Conservation (phyloP, 2,113 vertebrate species). For the Bettongia penicillata region DNA sequence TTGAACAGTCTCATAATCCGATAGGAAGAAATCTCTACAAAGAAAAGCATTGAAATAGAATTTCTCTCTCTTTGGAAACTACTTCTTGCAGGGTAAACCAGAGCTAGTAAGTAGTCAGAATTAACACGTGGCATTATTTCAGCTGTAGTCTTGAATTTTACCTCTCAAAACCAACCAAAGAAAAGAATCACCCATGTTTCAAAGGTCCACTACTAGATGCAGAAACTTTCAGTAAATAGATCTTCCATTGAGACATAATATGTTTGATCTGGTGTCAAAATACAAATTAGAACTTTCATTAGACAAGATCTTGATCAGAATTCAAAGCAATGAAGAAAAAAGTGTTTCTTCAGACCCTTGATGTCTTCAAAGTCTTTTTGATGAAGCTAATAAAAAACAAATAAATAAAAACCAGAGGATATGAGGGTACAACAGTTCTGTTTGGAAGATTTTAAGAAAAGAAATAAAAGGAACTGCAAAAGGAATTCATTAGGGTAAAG, state of each 20-base stretch:
- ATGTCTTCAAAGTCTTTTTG: not conserved
- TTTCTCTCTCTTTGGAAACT: not conserved
- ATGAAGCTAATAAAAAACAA: not conserved
- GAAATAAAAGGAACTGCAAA: not conserved
- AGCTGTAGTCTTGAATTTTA: not conserved
- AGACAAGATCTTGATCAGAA: not conserved
- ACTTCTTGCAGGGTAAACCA: slow-evolving; percentile 6
- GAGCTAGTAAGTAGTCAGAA: not conserved
- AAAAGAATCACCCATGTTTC: not conserved
- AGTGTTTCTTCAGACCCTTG: not conserved
- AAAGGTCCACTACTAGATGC: not conserved
- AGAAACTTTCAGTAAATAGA: not conserved
- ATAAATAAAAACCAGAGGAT: not conserved
- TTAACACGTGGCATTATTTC: not conserved
- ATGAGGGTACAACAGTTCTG: not conserved
- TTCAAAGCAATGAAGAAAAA: not conserved
- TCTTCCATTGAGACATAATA: not conserved
- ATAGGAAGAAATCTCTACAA: slow-evolving; percentile 16
- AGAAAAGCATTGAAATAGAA: not conserved
- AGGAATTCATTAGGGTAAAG: not conserved
- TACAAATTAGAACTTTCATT: not conserved
- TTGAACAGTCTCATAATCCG: not conserved
- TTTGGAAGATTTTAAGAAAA: not conserved
- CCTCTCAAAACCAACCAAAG: not conserved
- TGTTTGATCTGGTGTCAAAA: not conserved